Evolutionary conservation across 2,113 vertebrate genomes (phyloP), one percentile per base, ranked within the genome.

Genomic region (Chaetura pelagica): DNA sequence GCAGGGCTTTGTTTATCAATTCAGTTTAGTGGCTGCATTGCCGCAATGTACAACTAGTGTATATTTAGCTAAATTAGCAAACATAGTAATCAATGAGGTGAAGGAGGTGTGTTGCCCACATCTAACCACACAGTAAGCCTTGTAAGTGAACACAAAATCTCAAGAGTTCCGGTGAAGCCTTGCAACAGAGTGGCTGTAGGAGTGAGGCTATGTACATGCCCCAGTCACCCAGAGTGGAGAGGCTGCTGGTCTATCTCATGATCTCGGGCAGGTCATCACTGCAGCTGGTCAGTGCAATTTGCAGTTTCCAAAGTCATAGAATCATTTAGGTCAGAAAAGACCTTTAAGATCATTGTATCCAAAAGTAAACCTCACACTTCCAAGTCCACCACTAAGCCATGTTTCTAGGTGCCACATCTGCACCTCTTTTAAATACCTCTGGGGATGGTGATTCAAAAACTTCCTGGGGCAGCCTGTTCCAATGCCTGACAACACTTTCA

Each of bases 91-190:
- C 1, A 0, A 0, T 21, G 61, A 32, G 26, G 20, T 71, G 61
- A 17, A 64, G 63, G 55, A 69, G 51, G 8, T 34, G n/a, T 44
- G n/a, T 21, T 21, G 87, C 29, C 22, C 29, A 8, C 14, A 27
- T 61, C 24, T 51, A 26, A n/a, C 6, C 44, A 14, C 1, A 0
- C 22, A 55, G 27, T 18, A 55, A 59, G 32, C 46, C 44, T 27
- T 48, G 44, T 38, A 15, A 85, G 64, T 1, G 3, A 68, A 26
- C 18, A 18, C 0, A 0, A 34, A 30, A 29, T 4, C 46, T 54
- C 32, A 18, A 18, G 57, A 32, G 15, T 26, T 84, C 29, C 63
- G 38, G 30, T 68, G 68, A 22, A 59, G 68, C 52, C 42, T 52
- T 72, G 67, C 52, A 48, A 34, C 6, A 26, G 17, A 14, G 46